A percentile compares a stretch with the other conserved stretches of the same genome.
Conservation (phyloP, 2,888 invertebrate species). For the Yponomeuta plumbellus region DNA sequence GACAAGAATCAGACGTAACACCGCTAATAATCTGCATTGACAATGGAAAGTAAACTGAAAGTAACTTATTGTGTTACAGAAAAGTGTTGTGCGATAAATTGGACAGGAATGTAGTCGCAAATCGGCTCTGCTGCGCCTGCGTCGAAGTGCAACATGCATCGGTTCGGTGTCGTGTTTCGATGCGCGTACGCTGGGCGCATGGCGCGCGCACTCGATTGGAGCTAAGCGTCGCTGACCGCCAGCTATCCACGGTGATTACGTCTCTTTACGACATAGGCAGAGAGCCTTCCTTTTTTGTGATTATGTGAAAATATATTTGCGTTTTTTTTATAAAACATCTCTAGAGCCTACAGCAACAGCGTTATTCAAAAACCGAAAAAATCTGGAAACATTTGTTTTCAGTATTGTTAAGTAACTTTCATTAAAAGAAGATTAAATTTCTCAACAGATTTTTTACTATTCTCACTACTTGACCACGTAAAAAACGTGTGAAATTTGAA, state of each 20-base stretch:
- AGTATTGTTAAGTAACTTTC: too few relatives aligned
- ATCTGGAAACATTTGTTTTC: too few relatives aligned
- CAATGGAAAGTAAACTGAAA: neutral
- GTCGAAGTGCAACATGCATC: conserved; percentile 41
- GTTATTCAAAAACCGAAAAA: too few relatives aligned
- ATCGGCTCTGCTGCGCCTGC: neutral
- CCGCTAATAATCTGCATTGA: neutral
- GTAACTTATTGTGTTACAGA: neutral
- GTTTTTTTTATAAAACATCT: too few relatives aligned
- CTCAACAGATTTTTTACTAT: too few relatives aligned
- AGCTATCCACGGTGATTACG: neutral
- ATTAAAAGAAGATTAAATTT: too few relatives aligned
- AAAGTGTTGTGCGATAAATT: neutral
- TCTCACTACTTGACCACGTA: too few relatives aligned
- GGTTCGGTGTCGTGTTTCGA: conserved; percentile 52
- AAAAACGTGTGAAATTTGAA: too few relatives aligned
- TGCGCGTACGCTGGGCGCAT: conserved; percentile 50
- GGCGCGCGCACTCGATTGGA: conserved; percentile 56
- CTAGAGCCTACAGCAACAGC: too few relatives aligned
- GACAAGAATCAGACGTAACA: too few relatives aligned
- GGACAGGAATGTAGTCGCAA: conserved; percentile 1
- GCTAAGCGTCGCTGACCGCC: conserved; percentile 41
- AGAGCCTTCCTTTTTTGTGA: too few relatives aligned
- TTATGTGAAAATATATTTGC: too few relatives aligned
- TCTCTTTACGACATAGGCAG: neutral